Evolutionary conservation across 2,113 vertebrate species (phyloP).

Genomic region (Trogon surrucura): DNA sequence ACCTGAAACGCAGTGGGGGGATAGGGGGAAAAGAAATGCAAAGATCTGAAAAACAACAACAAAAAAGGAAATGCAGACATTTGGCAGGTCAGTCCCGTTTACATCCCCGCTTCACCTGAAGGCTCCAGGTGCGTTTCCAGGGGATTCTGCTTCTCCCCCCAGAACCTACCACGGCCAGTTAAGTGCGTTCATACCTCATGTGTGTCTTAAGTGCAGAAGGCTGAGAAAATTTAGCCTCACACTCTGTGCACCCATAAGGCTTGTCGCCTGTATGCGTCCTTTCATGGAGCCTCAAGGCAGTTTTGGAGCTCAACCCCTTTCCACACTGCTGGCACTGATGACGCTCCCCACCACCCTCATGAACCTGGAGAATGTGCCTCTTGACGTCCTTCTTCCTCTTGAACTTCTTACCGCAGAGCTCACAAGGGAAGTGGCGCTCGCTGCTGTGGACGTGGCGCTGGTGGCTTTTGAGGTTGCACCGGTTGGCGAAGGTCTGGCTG

Average conservation of each 20-base stretch:
- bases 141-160: constrained; percentile 29
- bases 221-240: constrained; percentile 91
- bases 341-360: constrained; percentile 86
- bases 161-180: constrained; percentile 31
- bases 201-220: constrained; percentile 96
- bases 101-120: background rate
- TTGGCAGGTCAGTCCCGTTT: background rate
- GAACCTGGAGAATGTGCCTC: constrained; percentile 92
- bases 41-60: background rate
- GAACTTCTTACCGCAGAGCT: constrained; percentile 91
- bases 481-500: constrained; percentile 92
- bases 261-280: constrained; percentile 91
- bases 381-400: constrained; percentile 97
- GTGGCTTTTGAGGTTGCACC: constrained; percentile 95
- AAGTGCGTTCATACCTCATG: constrained; percentile 83
- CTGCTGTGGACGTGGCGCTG: constrained; percentile 93
- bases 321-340: constrained; percentile 89
- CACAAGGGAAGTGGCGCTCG: constrained; percentile 89
- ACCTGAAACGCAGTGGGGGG: background rate
- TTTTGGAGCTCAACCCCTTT: constrained; percentile 94
- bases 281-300: constrained; percentile 89
- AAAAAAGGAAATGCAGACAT: background rate
- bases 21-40: too few relatives aligned
- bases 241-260: constrained; percentile 89
- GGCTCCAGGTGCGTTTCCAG: background rate